Evolutionary conservation across 1,140 invertebrate genomes (phyloP), one percentile per base, ranked within the genome.

Genomic region (Pectinophora gossypiella): DNA sequence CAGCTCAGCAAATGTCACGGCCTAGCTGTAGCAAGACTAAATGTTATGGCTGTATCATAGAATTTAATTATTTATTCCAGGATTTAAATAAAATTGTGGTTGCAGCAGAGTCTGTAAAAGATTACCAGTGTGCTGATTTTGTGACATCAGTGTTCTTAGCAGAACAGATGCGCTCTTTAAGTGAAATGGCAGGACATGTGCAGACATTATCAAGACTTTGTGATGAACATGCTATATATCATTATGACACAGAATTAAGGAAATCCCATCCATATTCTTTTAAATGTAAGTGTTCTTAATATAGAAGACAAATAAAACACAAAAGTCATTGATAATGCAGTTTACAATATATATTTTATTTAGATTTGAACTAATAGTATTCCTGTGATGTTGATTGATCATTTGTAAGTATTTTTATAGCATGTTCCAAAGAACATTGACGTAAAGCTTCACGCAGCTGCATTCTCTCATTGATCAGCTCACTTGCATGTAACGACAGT

Each of bases 41-140:
- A 38, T 38, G 4, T 6, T 38, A n/a, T 38, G n/a, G 4, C 35
- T 6, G n/a, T 16, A 40, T 40, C 1, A 16, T 40, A 40, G n/a
- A 1, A 10, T 19, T 42, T 38, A 9, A 22, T 48, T 6, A 51
- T 46, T 32, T 48, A n/a, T 51, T 7, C 35, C 48, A 71, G 68
- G 35, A 55, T 32, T 50, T 71, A 50, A 56, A 65, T 50, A 36
- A 64, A 3, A 16, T 68, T 21, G 49, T 66, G 18, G 22, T 9
- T n/a, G 35, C 51, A 5, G 68, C 68, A 20, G 59, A 64, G 49
- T 50, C 52, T 6, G 51, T 53, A 0, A 57, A 68, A 19, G 68
- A 72, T 51, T 60, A 60, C 38, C 65, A 72, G 19, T 72, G 61
- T 50, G 59, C 55, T 19, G 60, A 72, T 53, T 66, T 66, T 48